Base-by-base conservation (phyloP, 1,140 invertebrate species). In the Harlomillsia oculata region DNA sequence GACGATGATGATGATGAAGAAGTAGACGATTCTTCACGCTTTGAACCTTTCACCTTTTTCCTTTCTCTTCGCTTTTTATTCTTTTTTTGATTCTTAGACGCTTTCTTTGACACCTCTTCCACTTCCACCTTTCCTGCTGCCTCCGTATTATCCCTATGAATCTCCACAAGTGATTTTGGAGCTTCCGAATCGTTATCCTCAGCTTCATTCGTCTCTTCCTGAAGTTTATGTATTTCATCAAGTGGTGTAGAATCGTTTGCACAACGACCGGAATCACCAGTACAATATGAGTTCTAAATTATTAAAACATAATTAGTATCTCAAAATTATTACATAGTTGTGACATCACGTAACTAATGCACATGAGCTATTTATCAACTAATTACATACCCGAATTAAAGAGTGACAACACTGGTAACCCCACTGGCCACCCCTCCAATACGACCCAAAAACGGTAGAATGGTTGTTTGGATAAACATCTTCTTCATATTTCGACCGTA, bases 331-430 rank as follows among this genome's bases (percentile, higher is more conserved):
- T n/a, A n/a, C n/a, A n/a, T n/a, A n/a, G n/a, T n/a, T n/a, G n/a
- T n/a, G n/a, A n/a, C n/a, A n/a, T n/a, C n/a, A n/a, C n/a, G n/a
- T n/a, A n/a, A n/a, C n/a, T n/a, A n/a, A n/a, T n/a, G n/a, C n/a
- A n/a, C n/a, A n/a, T n/a, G n/a, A n/a, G n/a, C n/a, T n/a, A n/a
- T n/a, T n/a, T n/a, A n/a, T n/a, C n/a, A n/a, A n/a, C n/a, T n/a
- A n/a, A n/a, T 9, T 63, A 77, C 72, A 70, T 69, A 85, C 83
- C 72, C 95, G 95, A 1, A 98, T 80, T 60, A 87, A 84, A 0
- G 89, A 91, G 70, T 97, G 83, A 72, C 96, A 99, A 69, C 96
- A 98, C 68, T 87, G 87, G 70, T 86, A 99, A 0, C 94, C 96
- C 96, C 96, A 99, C 53, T 81, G 75, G 0, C 90, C 91, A 58